Evolutionary conservation across 53 echinoderm and acorn worm species (phyloP).

Genomic region (Apostichopus leukothele): DNA sequence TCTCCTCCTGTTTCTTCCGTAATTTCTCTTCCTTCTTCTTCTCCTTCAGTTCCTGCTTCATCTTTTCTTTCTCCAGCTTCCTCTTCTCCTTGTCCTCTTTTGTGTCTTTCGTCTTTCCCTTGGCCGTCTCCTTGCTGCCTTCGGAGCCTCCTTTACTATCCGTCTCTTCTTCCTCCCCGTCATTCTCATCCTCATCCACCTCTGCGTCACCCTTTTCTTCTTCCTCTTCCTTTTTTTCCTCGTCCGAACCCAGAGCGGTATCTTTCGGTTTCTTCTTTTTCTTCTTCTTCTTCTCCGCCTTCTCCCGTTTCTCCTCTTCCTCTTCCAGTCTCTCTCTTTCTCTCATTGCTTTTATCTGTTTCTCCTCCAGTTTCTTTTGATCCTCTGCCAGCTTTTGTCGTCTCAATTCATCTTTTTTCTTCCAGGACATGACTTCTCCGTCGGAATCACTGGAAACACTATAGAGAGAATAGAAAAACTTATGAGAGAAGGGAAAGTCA

Average conservation of each 20-base stretch:
- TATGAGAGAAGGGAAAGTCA: too few species aligned
- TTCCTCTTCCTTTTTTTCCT: background rate
- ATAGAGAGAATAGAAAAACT: background rate
- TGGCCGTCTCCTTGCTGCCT: slow-evolving; percentile 35
- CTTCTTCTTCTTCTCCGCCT: slow-evolving; percentile 66
- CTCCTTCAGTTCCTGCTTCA: slow-evolving; percentile 60
- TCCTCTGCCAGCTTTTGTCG: slow-evolving; percentile 73
- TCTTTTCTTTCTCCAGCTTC: slow-evolving; percentile 63
- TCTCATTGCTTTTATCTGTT: slow-evolving; percentile 74
- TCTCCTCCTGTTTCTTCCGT: slow-evolving; percentile 56
- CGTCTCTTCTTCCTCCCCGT: background rate
- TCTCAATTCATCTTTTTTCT: slow-evolving; percentile 73
- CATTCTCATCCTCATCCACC: slow-evolving; percentile 33
- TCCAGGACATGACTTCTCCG: slow-evolving; percentile 75
- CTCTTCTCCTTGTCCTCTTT: slow-evolving; percentile 62
- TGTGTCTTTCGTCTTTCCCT: slow-evolving; percentile 48
- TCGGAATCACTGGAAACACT: slow-evolving; percentile 66
- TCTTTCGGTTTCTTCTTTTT: slow-evolving; percentile 45
- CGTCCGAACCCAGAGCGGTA: background rate
- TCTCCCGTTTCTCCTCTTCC: slow-evolving; percentile 75
- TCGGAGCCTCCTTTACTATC: slow-evolving; percentile 35
- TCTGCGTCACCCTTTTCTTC: background rate
- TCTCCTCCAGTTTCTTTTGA: slow-evolving; percentile 66
- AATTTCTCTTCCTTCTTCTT: slow-evolving; percentile 52
- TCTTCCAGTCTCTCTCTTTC: slow-evolving; percentile 86